Conservation (phyloP, 2,797 vertebrate genomes). For the Ambastaia sidthimunki region DNA sequence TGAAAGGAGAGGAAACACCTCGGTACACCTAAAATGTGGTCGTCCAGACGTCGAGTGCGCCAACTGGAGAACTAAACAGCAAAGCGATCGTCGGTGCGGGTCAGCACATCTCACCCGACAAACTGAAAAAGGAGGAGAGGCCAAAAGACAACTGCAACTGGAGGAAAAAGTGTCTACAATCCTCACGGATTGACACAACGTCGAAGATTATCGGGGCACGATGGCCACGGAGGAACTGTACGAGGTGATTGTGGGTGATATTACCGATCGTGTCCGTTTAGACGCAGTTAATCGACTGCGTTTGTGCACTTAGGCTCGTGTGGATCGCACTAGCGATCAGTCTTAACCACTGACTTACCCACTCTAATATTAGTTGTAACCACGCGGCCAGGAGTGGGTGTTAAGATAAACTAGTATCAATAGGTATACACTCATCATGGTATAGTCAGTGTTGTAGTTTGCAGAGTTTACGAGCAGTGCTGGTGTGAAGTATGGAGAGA, state of each 20-base stretch:
- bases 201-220: constrained; percentile 52
- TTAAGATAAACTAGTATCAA: constrained; percentile 8
- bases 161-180: constrained; percentile 48
- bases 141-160: constrained; percentile 54
- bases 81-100: constrained; percentile 38
- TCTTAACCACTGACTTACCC: constrained; percentile 27
- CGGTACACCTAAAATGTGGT: constrained; percentile 22
- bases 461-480: constrained; percentile 12
- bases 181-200: constrained; percentile 51
- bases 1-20: neutral
- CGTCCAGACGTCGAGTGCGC: neutral
- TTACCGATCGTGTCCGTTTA: constrained; percentile 20
- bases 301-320: constrained; percentile 32
- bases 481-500: constrained; percentile 28
- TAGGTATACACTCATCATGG: neutral
- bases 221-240: constrained; percentile 80
- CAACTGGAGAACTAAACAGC: constrained; percentile 7
- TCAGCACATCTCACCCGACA: constrained; percentile 45
- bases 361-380: neutral
- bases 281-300: constrained; percentile 39
- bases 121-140: constrained; percentile 53
- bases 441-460: constrained; percentile 16
- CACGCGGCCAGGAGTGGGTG: neutral
- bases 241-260: constrained; percentile 68
- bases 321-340: neutral